Conservation (phyloP, 2,888 invertebrate genomes). For the Xylocampa areola region DNA sequence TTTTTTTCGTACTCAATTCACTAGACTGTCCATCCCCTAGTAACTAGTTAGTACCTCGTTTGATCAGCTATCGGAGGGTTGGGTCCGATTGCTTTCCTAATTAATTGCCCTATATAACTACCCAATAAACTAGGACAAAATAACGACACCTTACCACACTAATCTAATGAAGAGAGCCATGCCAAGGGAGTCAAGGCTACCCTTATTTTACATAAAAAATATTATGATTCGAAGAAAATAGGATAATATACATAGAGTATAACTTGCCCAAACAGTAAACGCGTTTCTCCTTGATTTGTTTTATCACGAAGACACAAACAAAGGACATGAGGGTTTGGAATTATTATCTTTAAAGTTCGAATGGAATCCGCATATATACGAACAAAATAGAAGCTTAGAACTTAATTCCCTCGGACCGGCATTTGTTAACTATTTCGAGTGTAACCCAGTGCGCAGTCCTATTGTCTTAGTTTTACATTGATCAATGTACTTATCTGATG, state of each 20-base stretch:
- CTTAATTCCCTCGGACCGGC: slow-evolving; percentile 10
- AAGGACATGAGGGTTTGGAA: slow-evolving; percentile 30
- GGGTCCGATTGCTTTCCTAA: slow-evolving; percentile 4
- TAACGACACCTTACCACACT: slow-evolving; percentile 5
- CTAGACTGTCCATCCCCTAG: background rate
- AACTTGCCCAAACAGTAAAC: slow-evolving; percentile 40
- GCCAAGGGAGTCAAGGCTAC: slow-evolving; percentile 6
- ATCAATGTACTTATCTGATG: slow-evolving; percentile 7
- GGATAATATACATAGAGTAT: slow-evolving; percentile 36
- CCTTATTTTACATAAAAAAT: slow-evolving; percentile 26
- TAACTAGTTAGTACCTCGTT: no score
- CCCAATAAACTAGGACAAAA: slow-evolving; percentile 5
- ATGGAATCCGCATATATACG: slow-evolving; percentile 31
- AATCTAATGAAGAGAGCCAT: slow-evolving; percentile 4
- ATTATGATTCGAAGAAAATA: slow-evolving; percentile 29
- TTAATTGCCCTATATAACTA: slow-evolving; percentile 11
- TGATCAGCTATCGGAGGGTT: background rate
- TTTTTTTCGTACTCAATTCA: background rate
- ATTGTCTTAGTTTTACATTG: slow-evolving; percentile 20
- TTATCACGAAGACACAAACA: slow-evolving; percentile 46
- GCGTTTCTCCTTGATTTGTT: slow-evolving; percentile 32
- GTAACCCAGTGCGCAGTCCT: slow-evolving; percentile 12
- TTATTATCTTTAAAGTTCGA: slow-evolving; percentile 35
- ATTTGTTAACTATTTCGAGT: slow-evolving; percentile 40
- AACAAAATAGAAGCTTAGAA: slow-evolving; percentile 40